These are phyloP conservation scores for Sus cebifrons DNA, from an alignment of 2,797 vertebrate species.

Conservation along the genomic window DNA sequence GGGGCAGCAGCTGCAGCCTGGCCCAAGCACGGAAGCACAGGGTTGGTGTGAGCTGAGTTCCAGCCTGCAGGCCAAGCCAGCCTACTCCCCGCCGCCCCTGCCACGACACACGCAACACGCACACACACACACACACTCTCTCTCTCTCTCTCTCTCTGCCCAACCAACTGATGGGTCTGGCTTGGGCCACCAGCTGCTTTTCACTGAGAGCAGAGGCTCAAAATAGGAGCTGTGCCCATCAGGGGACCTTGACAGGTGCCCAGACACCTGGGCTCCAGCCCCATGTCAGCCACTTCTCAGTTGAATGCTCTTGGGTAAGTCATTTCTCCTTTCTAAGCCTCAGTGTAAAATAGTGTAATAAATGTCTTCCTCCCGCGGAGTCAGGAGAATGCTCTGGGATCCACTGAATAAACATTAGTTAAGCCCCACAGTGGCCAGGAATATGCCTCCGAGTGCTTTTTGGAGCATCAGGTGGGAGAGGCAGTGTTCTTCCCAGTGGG, in stretches of 20 bases:
- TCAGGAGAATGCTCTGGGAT: not conserved
- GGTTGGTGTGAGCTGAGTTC: slow-evolving; percentile 31
- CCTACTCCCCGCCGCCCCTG: no score
- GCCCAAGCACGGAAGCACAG: not conserved
- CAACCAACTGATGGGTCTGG: not conserved
- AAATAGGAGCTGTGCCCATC: not conserved
- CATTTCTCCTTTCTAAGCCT: slow-evolving; percentile 49
- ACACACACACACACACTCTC: no score
- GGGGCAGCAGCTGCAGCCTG: slow-evolving; percentile 60
- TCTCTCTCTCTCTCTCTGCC: not conserved
- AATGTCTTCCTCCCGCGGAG: not conserved
- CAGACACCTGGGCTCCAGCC: not conserved
- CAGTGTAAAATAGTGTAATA: not conserved
- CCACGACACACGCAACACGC: not conserved
- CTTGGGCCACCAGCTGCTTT: not conserved
- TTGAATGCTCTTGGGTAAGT: not conserved
- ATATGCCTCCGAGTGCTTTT: not conserved
- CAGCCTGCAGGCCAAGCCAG: not conserved
- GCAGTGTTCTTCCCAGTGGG: not conserved
- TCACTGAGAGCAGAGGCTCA: slow-evolving; percentile 1
- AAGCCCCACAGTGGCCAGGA: not conserved
- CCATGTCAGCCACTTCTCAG: not conserved
- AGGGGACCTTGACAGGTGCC: not conserved
- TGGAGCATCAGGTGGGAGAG: not conserved
- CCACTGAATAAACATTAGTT: not conserved